These are phyloP conservation scores for Desoria tigrina DNA, from an alignment of 2,888 invertebrate species.

Conservation along the genomic window DNA sequence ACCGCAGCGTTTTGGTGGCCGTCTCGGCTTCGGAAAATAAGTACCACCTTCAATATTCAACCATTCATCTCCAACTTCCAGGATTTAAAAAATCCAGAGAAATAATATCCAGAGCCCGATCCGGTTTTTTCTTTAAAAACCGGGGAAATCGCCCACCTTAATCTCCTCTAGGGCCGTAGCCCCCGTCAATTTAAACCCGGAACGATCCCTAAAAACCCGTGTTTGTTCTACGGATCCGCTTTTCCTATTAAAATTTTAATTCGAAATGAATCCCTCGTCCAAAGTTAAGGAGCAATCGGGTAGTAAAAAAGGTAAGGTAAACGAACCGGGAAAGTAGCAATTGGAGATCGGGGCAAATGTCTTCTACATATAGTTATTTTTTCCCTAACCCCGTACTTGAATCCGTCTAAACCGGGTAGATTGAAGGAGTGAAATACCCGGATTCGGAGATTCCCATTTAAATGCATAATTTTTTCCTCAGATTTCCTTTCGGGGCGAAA, in stretches of 20 bases:
- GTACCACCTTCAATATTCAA: background rate
- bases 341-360: background rate
- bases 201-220: background rate
- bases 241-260: conserved; percentile 16
- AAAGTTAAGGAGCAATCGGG: conserved; percentile 6
- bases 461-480: conserved; percentile 51
- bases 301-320: conserved; percentile 1
- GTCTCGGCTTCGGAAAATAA: background rate
- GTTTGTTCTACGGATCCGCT: background rate
- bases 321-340: conserved; percentile 15
- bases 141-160: conserved; percentile 6
- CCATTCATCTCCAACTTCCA: background rate
- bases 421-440: background rate
- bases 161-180: background rate
- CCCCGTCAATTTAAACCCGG: background rate
- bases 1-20: conserved; percentile 1
- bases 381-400: background rate
- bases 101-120: background rate
- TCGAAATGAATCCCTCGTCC: conserved; percentile 6
- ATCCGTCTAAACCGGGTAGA: too few species aligned
- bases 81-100: background rate
- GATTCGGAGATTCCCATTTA: conserved; percentile 38
- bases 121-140: background rate
- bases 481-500: conserved; percentile 34
- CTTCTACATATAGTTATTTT: background rate